Evolutionary conservation across 2,113 vertebrate genomes (phyloP), one percentile per base, ranked within the genome.

Genomic region (Gopherus flavomarginatus): DNA sequence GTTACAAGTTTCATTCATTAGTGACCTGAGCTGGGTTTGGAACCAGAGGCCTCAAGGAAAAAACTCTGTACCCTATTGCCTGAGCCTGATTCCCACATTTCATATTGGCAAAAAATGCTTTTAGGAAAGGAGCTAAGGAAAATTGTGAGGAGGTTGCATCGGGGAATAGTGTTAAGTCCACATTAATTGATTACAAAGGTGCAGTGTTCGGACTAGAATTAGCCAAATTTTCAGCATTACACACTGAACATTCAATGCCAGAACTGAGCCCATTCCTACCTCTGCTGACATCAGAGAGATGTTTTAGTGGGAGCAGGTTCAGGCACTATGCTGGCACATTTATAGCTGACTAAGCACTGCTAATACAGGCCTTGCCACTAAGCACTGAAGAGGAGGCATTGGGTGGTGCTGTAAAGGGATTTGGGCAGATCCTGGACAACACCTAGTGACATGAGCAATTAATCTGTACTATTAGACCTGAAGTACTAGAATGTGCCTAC

Each of bases 41-140:
- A 69, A 69, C 31, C 31, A 78, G 42, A 0, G 0, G 38, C 9
- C n/a, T 72, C 24, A 47, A 77, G 78, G 29, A 85, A 89, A 84
- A 9, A 57, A 5, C 14, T 2, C n/a, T 90, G 56, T 31, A 19
- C 3, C 22, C 22, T 6, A 38, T 27, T 38, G 75, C 13, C 19
- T 52, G 5, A 38, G 65, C n/a, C n/a, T 35, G n/a, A 72, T 11
- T 19, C n/a, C 19, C n/a, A 22, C 21, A n/a, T 79, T 87, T 92
- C 27, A 24, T 0, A 0, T 12, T 10, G 42, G 11, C 16, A 57
- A 50, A 65, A 86, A 0, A 8, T 83, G 75, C 5, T 11, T 3
- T 49, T 85, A 21, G 0, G 0, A 13, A 44, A 38, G 29, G 11
- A 85, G 5, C 19, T 27, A 21, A 12, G 54, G 69, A 54, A 52